A percentile compares a stretch with the other conserved stretches of the same genome.
These are phyloP conservation scores for Chrosomus eos DNA, from an alignment of 2,797 vertebrate species.

Conservation along the genomic window DNA sequence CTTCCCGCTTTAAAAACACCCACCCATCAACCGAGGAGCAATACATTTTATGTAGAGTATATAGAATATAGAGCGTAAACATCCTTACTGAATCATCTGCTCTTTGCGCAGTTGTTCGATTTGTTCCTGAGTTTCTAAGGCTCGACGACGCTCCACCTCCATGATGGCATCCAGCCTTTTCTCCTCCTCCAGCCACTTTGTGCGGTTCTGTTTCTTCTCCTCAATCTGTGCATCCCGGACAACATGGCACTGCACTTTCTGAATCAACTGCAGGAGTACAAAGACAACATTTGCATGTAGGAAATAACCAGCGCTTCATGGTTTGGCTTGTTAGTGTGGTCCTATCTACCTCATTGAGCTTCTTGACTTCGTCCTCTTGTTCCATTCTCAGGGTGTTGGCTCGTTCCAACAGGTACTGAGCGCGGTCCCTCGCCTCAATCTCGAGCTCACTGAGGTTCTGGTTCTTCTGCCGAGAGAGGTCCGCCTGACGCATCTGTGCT, in stretches of 20 bases:
- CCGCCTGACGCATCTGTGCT: conserved; percentile 73
- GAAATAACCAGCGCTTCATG: neutral
- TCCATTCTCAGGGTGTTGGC: conserved; percentile 81
- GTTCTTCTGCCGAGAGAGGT: conserved; percentile 70
- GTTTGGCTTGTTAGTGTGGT: neutral
- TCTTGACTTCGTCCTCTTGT: conserved; percentile 88
- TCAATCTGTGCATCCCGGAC: conserved; percentile 85
- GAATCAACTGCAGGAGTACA: conserved; percentile 78
- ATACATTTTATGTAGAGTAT: neutral
- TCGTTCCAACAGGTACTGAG: conserved; percentile 76
- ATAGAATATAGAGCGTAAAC: neutral
- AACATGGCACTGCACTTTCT: conserved; percentile 86
- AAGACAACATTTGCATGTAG: neutral
- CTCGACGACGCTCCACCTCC: conserved; percentile 82
- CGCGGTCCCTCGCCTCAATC: conserved; percentile 76
- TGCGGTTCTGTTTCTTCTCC: conserved; percentile 82
- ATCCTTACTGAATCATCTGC: conserved; percentile 78
- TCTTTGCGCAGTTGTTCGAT: conserved; percentile 76
- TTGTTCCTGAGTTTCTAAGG: conserved; percentile 77
- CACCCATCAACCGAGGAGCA: neutral
- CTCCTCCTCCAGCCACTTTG: conserved; percentile 83
- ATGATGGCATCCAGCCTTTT: conserved; percentile 85
- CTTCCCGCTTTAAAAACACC: conserved; percentile 75
- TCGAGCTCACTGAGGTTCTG: conserved; percentile 82
- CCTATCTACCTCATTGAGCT: conserved; percentile 79